A percentile compares a stretch with the other conserved stretches of the same genome.
These are phyloP conservation scores for Dasypogon diadema DNA, from an alignment of 2,888 invertebrate genomes.

Conservation along the genomic window DNA sequence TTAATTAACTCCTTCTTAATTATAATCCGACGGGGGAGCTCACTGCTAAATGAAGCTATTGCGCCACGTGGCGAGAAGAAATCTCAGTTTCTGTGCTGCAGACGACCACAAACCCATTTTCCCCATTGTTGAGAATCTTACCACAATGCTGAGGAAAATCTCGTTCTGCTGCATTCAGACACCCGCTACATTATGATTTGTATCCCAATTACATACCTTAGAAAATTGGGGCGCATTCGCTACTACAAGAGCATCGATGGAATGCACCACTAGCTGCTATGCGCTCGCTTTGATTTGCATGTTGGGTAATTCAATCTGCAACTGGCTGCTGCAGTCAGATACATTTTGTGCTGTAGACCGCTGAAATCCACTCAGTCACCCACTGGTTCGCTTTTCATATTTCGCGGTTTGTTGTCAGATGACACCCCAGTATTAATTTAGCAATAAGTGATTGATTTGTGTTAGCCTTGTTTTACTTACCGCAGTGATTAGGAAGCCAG, in stretches of 20 bases:
- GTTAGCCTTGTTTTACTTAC: neutral
- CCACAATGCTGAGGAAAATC: conserved; percentile 17
- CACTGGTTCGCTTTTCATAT: neutral
- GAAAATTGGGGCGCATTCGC: conserved; percentile 22
- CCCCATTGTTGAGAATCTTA: conserved; percentile 19
- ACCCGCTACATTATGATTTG: neutral
- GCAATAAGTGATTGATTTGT: neutral
- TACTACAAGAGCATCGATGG: conserved; percentile 5
- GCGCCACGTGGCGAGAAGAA: conserved; percentile 11
- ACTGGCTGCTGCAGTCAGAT: neutral
- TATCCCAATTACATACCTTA: conserved; percentile 16
- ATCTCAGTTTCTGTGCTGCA: neutral
- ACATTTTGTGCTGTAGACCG: neutral
- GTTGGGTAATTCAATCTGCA: conserved; percentile 16
- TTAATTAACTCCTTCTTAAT: conserved; percentile 48
- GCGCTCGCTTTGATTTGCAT: conserved; percentile 18
- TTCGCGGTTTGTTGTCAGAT: conserved; percentile 4
- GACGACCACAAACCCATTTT: neutral
- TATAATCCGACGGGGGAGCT: neutral
- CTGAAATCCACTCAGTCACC: neutral
- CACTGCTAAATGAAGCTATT: neutral
- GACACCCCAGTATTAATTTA: conserved; percentile 15
- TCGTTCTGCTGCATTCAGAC: neutral
- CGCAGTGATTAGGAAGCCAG: neutral
- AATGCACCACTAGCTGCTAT: neutral